Evolutionary conservation across 2,113 vertebrate genomes (phyloP).

Genomic region (Chlamydotis undulata): DNA sequence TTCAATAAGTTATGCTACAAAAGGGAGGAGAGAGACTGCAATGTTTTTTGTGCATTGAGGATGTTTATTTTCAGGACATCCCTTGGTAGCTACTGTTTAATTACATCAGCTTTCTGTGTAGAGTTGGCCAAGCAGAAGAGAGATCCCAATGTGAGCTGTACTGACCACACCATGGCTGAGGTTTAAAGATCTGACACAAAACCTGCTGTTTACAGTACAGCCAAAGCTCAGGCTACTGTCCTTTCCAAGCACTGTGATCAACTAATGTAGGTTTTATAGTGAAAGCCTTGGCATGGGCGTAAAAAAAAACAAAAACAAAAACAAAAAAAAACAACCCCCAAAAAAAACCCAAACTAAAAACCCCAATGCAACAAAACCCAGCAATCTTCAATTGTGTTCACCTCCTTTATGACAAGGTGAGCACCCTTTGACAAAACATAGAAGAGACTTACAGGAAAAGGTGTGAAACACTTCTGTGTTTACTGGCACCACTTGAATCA

Average conservation of each 20-base stretch:
- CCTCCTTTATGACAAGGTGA: slow-evolving; percentile 5
- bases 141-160: background rate
- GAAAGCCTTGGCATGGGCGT: background rate
- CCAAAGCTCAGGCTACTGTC: background rate
- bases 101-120: background rate
- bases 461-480: slow-evolving; percentile 53
- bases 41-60: background rate
- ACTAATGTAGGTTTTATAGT: background rate
- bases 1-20: background rate
- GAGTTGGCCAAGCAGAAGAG: background rate
- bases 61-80: background rate
- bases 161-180: background rate
- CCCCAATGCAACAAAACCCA: background rate
- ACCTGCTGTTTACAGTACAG: background rate
- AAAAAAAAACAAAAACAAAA: background rate
- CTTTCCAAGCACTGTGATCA: background rate
- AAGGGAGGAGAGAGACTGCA: background rate
- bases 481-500: slow-evolving; percentile 74
- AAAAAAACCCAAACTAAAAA: background rate
- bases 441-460: slow-evolving; percentile 68
- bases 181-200: background rate
- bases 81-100: background rate
- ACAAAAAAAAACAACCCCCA: too few species aligned
- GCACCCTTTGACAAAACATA: slow-evolving; percentile 30
- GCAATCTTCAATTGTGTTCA: background rate